Evolutionary conservation across 1,140 invertebrate genomes (phyloP).

Genomic region (Micrasema longulum): DNA sequence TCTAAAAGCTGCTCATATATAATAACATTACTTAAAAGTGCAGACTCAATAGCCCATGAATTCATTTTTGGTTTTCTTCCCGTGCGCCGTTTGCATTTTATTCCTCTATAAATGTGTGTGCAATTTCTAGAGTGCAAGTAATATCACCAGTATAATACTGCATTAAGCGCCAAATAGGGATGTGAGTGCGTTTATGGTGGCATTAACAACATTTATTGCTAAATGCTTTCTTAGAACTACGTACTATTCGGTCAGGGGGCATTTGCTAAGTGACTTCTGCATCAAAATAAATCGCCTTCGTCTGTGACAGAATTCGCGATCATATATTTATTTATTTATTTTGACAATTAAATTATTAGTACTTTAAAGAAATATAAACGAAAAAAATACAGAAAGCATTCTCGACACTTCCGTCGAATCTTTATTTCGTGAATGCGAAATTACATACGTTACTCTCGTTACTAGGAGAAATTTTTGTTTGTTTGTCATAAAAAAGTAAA

Average conservation of each 20-base stretch:
- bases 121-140: slow-evolving; percentile 28
- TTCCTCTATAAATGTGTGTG: slow-evolving; percentile 21
- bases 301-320: too few relatives aligned
- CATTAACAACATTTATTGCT: slow-evolving; percentile 27
- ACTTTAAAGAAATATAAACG: too few relatives aligned
- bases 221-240: slow-evolving; percentile 13
- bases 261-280: not conserved
- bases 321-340: too few relatives aligned
- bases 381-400: too few relatives aligned
- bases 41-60: slow-evolving; percentile 9
- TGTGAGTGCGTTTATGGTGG: slow-evolving; percentile 26
- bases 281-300: not conserved
- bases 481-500: too few relatives aligned
- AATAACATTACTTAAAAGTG: not conserved
- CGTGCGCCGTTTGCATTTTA: slow-evolving; percentile 9
- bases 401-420: too few relatives aligned
- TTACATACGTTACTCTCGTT: too few relatives aligned
- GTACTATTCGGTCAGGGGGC: not conserved
- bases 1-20: too few relatives aligned
- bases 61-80: not conserved
- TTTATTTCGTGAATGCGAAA: too few relatives aligned
- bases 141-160: not conserved
- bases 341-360: too few relatives aligned
- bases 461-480: too few relatives aligned
- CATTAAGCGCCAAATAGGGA: not conserved